A percentile compares a stretch with the other conserved stretches of the same genome.
These are phyloP conservation scores for Lysiphlebus fabarum DNA, from an alignment of 1,140 invertebrate species.

Conservation along the genomic window DNA sequence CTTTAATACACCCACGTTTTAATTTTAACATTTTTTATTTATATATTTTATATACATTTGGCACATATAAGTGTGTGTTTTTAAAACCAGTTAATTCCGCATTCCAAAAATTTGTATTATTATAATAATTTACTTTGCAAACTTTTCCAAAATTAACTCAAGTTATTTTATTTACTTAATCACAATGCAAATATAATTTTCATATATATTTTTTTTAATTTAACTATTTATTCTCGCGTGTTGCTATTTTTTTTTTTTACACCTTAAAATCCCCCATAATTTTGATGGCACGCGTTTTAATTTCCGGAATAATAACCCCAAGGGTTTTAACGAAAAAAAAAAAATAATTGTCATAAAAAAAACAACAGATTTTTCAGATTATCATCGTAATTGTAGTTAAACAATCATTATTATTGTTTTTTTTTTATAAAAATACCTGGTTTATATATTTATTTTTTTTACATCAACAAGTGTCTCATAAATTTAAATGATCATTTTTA, in stretches of 20 bases:
- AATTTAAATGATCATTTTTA: no score
- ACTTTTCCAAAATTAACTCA: background rate
- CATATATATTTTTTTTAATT: no score
- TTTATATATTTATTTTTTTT: no score
- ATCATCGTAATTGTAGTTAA: background rate
- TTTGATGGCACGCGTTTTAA: conserved; percentile 3
- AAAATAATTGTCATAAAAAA: background rate
- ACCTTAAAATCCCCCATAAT: no score
- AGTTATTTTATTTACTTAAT: no score
- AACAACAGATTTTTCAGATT: background rate
- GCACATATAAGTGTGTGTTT: conserved; percentile 8
- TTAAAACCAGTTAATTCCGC: conserved; percentile 32
- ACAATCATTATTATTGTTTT: background rate
- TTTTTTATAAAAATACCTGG: background rate
- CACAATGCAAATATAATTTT: no score
- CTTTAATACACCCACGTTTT: conserved; percentile 33
- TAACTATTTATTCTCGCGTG: no score
- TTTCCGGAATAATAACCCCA: conserved; percentile 12
- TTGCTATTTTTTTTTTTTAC: no score
- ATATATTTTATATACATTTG: conserved; percentile 17
- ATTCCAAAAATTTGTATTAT: conserved; percentile 33
- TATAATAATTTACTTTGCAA: conserved; percentile 1
- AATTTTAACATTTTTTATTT: conserved; percentile 27
- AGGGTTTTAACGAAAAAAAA: background rate
- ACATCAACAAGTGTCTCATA: no score